Evolutionary conservation across 2,888 invertebrate species (phyloP).

Genomic region (Parnassius mnemosyne): DNA sequence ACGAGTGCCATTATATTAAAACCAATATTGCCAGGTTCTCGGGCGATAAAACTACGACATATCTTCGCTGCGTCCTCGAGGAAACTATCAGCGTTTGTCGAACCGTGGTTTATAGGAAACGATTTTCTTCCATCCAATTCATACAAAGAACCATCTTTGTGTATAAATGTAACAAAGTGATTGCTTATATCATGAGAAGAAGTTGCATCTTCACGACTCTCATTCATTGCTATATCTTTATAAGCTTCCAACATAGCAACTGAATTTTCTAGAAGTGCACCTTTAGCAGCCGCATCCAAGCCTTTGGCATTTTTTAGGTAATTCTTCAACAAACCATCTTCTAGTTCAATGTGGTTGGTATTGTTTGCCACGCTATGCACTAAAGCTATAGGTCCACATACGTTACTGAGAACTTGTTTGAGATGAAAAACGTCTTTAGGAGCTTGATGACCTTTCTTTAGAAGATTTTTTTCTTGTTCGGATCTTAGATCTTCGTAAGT

Average conservation of each 20-base stretch:
- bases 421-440: conserved; percentile 89
- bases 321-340: conserved; percentile 86
- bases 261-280: conserved; percentile 86
- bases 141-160: conserved; percentile 88
- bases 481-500: conserved; percentile 85
- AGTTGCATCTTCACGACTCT: conserved; percentile 86
- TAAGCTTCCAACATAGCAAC: conserved; percentile 88
- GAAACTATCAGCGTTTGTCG: conserved; percentile 85
- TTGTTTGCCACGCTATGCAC: conserved; percentile 97
- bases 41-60: conserved; percentile 90
- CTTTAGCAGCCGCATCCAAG: conserved; percentile 87
- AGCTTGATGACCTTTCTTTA: conserved; percentile 75
- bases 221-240: conserved; percentile 88
- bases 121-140: conserved; percentile 86
- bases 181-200: conserved; percentile 81
- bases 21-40: conserved; percentile 91
- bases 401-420: conserved; percentile 94
- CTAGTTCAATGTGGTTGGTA: conserved; percentile 84
- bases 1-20: conserved; percentile 93
- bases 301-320: conserved; percentile 85
- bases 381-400: conserved; percentile 97
- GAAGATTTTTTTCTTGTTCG: conserved; percentile 82
- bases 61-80: conserved; percentile 91
- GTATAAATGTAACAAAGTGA: conserved; percentile 94
- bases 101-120: conserved; percentile 90